Percentiles rank a stretch among this genome's conserved stretches.
These are phyloP conservation scores for Gorsachius goisagi DNA, from an alignment of 2,113 vertebrate species.

Conservation along the genomic window DNA sequence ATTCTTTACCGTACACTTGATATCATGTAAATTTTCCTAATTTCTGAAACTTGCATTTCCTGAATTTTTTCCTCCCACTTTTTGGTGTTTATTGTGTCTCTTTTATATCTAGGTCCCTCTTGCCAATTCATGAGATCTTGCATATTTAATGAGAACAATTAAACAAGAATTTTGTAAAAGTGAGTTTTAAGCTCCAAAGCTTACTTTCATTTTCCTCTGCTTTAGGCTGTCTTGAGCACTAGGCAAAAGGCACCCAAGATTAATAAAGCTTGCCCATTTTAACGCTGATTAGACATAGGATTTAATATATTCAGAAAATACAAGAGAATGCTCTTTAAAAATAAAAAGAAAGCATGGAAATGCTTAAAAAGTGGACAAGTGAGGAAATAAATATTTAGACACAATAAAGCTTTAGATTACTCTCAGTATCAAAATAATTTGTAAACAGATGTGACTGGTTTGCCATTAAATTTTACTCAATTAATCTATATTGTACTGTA, in stretches of 20 bases:
- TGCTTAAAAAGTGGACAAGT: not conserved
- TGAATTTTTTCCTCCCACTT: not conserved
- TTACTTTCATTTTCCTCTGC: constrained; percentile 65
- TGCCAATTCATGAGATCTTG: not conserved
- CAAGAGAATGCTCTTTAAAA: not conserved
- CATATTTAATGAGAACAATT: constrained; percentile 11
- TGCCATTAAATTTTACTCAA: not conserved
- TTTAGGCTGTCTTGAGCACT: constrained; percentile 55
- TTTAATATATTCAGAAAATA: not conserved
- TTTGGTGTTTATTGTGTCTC: constrained; percentile 26
- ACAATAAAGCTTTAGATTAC: not conserved
- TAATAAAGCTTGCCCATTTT: constrained; percentile 34
- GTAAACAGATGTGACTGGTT: not conserved
- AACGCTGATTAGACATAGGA: not conserved
- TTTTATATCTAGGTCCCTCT: constrained; percentile 9
- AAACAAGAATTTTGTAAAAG: not conserved
- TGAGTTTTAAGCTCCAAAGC: constrained; percentile 38
- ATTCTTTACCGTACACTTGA: not conserved
- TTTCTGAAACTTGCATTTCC: constrained; percentile 3
- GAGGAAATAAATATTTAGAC: not conserved
- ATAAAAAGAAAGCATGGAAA: not conserved
- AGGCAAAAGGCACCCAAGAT: constrained; percentile 57
- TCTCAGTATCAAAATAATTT: not conserved
- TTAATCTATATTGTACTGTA: not conserved
- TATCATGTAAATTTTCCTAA: not conserved